A percentile compares a stretch with the other conserved stretches of the same genome.
These are phyloP conservation scores for Trinorchestia longiramus DNA, from an alignment of 1,140 invertebrate genomes.

Conservation along the genomic window DNA sequence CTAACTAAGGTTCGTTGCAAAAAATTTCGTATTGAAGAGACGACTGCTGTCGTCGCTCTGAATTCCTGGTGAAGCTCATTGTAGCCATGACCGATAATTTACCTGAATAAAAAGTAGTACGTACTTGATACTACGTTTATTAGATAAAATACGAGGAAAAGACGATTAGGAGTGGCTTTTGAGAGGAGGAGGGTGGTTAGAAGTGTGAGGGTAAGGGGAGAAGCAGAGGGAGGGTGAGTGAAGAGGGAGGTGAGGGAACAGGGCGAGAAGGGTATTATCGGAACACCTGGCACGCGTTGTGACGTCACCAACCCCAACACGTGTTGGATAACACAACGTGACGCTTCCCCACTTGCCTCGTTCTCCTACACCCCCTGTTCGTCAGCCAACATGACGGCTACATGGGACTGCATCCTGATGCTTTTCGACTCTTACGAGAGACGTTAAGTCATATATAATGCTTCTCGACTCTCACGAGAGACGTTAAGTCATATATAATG, in stretches of 20 bases:
- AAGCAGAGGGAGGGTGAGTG: neutral
- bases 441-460: no score
- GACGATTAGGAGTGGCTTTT: neutral
- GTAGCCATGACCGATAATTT: neutral
- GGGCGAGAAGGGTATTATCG: neutral
- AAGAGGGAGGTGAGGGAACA: neutral
- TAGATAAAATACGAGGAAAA: neutral
- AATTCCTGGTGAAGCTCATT: neutral
- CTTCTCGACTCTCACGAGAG: no score
- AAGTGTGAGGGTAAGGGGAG: no score
- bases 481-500: no score
- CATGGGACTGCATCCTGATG: neutral
- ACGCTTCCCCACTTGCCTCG: neutral
- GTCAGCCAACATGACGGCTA: neutral
- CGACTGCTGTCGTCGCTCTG: no score
- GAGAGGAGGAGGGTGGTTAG: neutral
- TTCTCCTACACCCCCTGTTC: neutral
- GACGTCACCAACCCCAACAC: conserved; percentile 38
- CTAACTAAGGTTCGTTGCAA: no score
- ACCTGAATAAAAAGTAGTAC: neutral
- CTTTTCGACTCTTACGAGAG: neutral
- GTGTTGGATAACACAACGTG: conserved; percentile 44
- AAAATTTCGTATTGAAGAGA: no score
- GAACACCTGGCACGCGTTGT: conserved; percentile 49
- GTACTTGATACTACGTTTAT: neutral